Evolutionary conservation across 2,113 vertebrate genomes (phyloP), one percentile per base, ranked within the genome.

Genomic region (Austrofundulus limnaeus): DNA sequence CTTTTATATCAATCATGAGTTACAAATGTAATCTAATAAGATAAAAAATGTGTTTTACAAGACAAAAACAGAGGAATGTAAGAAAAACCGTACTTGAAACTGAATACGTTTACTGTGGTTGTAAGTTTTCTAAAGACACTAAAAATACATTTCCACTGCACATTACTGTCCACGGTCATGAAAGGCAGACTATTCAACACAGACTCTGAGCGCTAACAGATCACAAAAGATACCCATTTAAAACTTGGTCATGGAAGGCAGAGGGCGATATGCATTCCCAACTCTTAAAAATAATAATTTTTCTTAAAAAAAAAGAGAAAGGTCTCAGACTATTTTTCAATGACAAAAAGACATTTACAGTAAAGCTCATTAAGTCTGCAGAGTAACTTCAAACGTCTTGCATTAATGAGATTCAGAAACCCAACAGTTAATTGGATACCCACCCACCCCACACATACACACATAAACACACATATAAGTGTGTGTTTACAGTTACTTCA

Each of bases 401-500:
- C 24, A 23, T 41, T 48, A 47, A 54, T 24, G 24, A 48, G 41
- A 37, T 21, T 19, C 21, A 23, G 19, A 19, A 31, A 20, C 10
- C 31, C 9, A 34, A 34, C 31, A 34, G 31, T 34, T 34, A 34
- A 34, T 34, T 34, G 31, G 31, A 34, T 24, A 20, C 54, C 49
- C 43, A 10, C 15, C n/a, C 38, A 5, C 15, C n/a, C 38, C 4
- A 34, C 21, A 31, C 23, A 41, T 19, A 21, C 20, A 34, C 39
- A 15, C 39, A 41, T 14, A 41, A 12, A 41, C 39, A 46, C 43
- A 20, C 13, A 59, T 20, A 21, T 1, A 55, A 55, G 39, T 48
- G 46, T 67, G 50, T 63, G 11, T 1, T 42, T 63, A 4, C 34
- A 24, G 38, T 23, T 60, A 17, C 39, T 57, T 42, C 20, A 66